A percentile compares a stretch with the other conserved stretches of the same genome.
These are phyloP conservation scores for Danaus chrysippus DNA, from an alignment of 2,888 invertebrate genomes.

Conservation along the genomic window DNA sequence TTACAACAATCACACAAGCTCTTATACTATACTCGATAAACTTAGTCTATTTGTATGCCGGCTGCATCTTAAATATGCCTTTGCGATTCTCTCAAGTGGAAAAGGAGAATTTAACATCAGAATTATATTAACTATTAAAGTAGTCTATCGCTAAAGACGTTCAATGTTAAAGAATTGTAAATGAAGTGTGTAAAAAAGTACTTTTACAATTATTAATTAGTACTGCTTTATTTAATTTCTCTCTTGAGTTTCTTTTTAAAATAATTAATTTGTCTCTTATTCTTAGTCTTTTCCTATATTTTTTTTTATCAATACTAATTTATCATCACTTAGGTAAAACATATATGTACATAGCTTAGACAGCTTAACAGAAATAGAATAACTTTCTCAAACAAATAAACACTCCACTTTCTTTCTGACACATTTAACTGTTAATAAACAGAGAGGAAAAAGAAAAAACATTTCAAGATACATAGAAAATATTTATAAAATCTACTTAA, in stretches of 20 bases:
- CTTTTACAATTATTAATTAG: conserved; percentile 9
- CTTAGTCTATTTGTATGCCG: conserved; percentile 38
- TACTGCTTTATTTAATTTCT: conserved; percentile 10
- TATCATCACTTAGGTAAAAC: too few species aligned
- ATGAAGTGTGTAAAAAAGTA: conserved; percentile 11
- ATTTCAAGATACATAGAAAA: too few species aligned
- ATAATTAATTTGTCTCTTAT: not conserved
- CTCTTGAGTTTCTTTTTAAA: not conserved
- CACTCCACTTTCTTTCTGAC: too few species aligned
- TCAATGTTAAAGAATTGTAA: conserved; percentile 18
- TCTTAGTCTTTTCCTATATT: not conserved
- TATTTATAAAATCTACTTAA: too few species aligned
- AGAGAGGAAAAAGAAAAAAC: too few species aligned
- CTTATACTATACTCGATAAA: conserved; percentile 33
- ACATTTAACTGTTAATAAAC: too few species aligned
- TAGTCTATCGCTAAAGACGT: conserved; percentile 14
- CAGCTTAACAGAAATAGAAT: too few species aligned
- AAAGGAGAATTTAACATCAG: conserved; percentile 19
- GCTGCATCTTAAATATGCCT: conserved; percentile 35
- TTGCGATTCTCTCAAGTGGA: conserved; percentile 18
- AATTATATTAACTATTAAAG: conserved; percentile 21
- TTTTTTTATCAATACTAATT: too few species aligned
- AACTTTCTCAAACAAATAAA: too few species aligned
- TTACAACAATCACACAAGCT: conserved; percentile 39
- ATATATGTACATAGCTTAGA: too few species aligned